Evolutionary conservation across 1,140 invertebrate species (phyloP), one percentile per base, ranked within the genome.

Genomic region (Scaptomyza pallida): DNA sequence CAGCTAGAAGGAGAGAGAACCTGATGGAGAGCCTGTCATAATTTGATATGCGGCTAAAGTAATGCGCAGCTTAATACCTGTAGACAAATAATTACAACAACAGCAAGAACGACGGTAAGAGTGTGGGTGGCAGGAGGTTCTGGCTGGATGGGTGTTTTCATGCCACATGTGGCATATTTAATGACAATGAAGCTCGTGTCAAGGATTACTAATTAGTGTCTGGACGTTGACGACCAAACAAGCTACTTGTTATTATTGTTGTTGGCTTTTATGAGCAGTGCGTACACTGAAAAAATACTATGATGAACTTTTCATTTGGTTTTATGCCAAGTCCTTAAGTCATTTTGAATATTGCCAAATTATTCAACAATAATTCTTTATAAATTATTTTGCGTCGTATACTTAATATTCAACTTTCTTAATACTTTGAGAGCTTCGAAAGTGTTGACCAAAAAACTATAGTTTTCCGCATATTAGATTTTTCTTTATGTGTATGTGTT

Each of bases 151-250:
- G 21, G 16, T 37, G 21, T 23, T 23, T 35, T 43, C 33, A 47
- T 75, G 65, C 43, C 71, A 77, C 81, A 80, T 85, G 69, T 86
- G 64, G 81, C 81, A 86, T 86, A 82, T 88, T 82, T 86, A 86
- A 86, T 86, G 82, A 75, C 75, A 72, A 62, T 64, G 78, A 68
- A 75, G 81, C 82, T 89, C 82, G 82, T 86, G 82, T 86, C 83
- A 89, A 82, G 82, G 82, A 86, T 88, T 86, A 86, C 82, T 86
- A 86, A 86, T 86, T 86, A 86, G 82, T 86, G 78, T 86, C 82
- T 86, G 82, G 81, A 88, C 82, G 70, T 81, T 85, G 81, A 77
- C 65, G 81, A 74, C 80, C 78, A 65, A 44, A 30, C 44, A 30
- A 30, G 26, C 26, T 9, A 30, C 26, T 30, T 30, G 26, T 30